phyloP scores from a whole-genome alignment of 2,113 vertebrate species.

The Leptobrachium leishanense region DNA sequence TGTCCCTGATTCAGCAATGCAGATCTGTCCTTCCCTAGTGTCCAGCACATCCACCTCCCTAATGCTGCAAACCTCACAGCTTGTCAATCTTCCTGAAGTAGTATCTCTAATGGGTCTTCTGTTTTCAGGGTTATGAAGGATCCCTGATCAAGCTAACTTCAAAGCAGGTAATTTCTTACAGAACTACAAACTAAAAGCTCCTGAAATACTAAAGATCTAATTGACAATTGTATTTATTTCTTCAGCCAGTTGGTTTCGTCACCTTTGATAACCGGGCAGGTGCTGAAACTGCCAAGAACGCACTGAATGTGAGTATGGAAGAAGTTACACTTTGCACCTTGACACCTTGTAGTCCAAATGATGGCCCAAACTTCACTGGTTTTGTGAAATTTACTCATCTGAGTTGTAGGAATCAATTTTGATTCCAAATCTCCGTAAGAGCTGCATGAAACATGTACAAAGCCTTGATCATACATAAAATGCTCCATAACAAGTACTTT shows the following conservation, averaged over 20 bases:
- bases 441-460: too few species aligned
- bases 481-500: too few species aligned
- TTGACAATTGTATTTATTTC: conserved; percentile 40
- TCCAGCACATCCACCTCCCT: conserved; percentile 43
- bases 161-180: conserved; percentile 82
- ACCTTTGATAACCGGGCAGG: conserved; percentile 94
- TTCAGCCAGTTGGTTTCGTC: conserved; percentile 97
- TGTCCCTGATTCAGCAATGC: conserved; percentile 26
- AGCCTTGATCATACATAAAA: too few species aligned
- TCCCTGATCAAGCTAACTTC: conserved; percentile 98
- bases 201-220: not conserved
- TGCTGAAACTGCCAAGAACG: conserved; percentile 95
- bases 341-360: too few species aligned
- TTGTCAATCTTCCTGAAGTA: not conserved
- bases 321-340: too few species aligned
- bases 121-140: conserved; percentile 93
- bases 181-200: too few species aligned
- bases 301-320: conserved; percentile 86
- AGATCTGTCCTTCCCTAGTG: conserved; percentile 34
- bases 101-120: conserved; percentile 55
- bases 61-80: conserved; percentile 20
- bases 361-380: too few species aligned
- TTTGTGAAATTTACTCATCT: too few species aligned
- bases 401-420: too few species aligned
- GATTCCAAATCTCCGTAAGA: too few species aligned